phyloP scores from a whole-genome alignment of 1,140 invertebrate species.

The Drosophila grimshawi region DNA sequence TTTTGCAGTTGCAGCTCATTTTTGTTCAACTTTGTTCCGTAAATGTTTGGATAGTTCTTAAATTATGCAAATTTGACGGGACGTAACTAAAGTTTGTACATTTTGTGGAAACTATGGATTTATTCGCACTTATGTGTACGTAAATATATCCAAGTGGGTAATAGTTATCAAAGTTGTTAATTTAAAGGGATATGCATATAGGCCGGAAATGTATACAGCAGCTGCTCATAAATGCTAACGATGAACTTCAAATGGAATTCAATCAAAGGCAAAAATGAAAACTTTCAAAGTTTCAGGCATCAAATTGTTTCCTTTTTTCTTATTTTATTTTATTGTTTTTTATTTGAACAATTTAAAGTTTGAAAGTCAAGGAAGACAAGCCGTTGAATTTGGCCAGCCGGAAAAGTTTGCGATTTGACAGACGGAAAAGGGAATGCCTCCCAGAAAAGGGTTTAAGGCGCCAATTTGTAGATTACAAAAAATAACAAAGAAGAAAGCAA shows the following conservation, averaged over 20 bases:
- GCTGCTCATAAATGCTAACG: slow-evolving; percentile 12
- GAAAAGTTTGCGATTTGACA: slow-evolving; percentile 59
- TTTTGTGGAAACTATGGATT: slow-evolving; percentile 4
- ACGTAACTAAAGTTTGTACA: not conserved
- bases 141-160: not conserved
- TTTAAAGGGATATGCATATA: not conserved
- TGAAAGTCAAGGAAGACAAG: slow-evolving; percentile 45
- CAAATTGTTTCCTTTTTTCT: slow-evolving; percentile 22
- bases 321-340: slow-evolving; percentile 26
- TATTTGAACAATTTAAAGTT: slow-evolving; percentile 52
- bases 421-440: not conserved
- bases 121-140: not conserved
- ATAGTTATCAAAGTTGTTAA: not conserved
- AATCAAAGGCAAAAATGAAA: slow-evolving; percentile 12
- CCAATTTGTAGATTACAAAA: slow-evolving; percentile 67
- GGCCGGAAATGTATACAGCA: not conserved
- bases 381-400: slow-evolving; percentile 38
- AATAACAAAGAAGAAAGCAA: slow-evolving; percentile 7
- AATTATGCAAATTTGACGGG: slow-evolving; percentile 23
- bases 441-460: slow-evolving; percentile 54
- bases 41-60: slow-evolving; percentile 14
- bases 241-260: slow-evolving; percentile 26
- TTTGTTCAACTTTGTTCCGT: slow-evolving; percentile 8
- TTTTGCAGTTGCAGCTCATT: slow-evolving; percentile 8
- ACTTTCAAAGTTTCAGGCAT: slow-evolving; percentile 8